Evolutionary conservation across 2,888 invertebrate genomes (phyloP).

Genomic region (Brachynemurus nebulosus): DNA sequence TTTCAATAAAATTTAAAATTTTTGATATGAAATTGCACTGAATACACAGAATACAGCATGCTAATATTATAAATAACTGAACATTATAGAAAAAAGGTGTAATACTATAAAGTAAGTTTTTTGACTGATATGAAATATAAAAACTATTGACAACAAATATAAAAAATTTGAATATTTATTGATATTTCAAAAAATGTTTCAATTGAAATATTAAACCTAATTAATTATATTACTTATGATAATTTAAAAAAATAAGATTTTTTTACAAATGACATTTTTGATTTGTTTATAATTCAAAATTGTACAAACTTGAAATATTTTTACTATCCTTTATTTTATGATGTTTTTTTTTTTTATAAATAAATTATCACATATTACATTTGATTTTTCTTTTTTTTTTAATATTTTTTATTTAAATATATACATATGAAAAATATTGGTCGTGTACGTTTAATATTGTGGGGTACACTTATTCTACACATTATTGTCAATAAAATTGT

Average conservation of each 20-base stretch:
- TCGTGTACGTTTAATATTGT: conserved; percentile 7
- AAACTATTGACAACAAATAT: neutral
- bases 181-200: too few relatives aligned
- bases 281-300: neutral
- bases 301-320: neutral
- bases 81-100: neutral
- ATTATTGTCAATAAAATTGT: too few relatives aligned
- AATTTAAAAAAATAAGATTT: neutral
- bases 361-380: neutral
- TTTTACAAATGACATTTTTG: neutral
- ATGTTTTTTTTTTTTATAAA: neutral
- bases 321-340: neutral
- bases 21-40: too few relatives aligned
- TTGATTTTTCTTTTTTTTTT: neutral
- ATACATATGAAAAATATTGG: conserved; percentile 6
- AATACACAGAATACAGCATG: too few relatives aligned
- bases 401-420: conserved; percentile 4
- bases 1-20: too few relatives aligned
- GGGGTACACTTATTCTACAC: too few relatives aligned
- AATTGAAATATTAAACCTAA: neutral
- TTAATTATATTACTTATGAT: neutral
- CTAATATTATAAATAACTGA: neutral
- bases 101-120: neutral
- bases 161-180: neutral
- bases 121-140: neutral